A percentile compares a stretch with the other conserved stretches of the same genome.
These are phyloP conservation scores for Malurus leucopterus DNA, from an alignment of 2,797 vertebrate species.

Conservation along the genomic window DNA sequence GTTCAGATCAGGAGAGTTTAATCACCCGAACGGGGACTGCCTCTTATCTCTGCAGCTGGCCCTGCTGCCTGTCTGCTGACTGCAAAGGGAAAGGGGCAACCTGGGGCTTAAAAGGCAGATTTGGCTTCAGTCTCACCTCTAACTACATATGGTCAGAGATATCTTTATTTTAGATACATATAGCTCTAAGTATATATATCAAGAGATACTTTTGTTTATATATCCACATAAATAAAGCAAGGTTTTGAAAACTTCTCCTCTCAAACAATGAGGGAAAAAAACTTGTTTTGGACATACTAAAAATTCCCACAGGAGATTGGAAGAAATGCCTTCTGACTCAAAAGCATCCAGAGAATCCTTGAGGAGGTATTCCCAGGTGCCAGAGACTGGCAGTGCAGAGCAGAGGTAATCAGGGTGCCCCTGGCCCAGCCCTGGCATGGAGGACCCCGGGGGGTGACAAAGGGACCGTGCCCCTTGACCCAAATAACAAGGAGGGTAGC, in stretches of 20 bases:
- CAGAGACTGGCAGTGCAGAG: not conserved
- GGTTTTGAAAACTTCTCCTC: not conserved
- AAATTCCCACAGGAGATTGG: not conserved
- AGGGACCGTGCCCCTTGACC: not conserved
- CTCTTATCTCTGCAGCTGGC: constrained; percentile 25
- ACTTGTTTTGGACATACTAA: not conserved
- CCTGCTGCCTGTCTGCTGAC: not conserved
- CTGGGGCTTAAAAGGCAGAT: not conserved
- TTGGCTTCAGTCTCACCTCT: not conserved
- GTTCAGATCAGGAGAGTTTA: not conserved
- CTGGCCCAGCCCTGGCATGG: not conserved
- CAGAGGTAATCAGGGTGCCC: not conserved
- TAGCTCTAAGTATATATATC: not conserved
- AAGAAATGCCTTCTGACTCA: accelerated
- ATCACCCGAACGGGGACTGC: not conserved
- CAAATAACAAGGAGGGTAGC: accelerated
- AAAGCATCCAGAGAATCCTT: not conserved
- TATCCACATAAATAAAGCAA: not conserved
- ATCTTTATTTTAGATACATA: not conserved
- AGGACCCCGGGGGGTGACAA: accelerated
- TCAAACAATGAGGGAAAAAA: not conserved
- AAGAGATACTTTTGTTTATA: not conserved
- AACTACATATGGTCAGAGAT: not conserved
- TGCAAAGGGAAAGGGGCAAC: not conserved
- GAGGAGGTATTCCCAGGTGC: not conserved